These are phyloP conservation scores for Dynastes hyllus DNA, from an alignment of 2,888 invertebrate species.

Conservation along the genomic window DNA sequence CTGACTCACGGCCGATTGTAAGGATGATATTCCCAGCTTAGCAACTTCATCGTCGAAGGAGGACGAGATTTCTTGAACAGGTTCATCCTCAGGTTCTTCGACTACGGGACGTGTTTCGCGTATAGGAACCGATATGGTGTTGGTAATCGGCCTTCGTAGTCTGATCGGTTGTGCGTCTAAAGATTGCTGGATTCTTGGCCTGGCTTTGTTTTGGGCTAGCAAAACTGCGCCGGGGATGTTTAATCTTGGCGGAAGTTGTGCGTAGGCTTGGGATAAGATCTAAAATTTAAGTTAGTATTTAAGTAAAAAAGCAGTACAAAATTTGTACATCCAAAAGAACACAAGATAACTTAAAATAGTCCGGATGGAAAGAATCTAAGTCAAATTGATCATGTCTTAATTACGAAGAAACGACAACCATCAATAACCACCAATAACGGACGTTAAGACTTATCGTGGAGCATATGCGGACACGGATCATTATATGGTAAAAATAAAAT, in stretches of 20 bases:
- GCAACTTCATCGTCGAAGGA: conserved; percentile 66
- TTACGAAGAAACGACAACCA: no score
- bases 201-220: conserved; percentile 67
- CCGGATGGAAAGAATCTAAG: no score
- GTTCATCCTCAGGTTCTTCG: conserved; percentile 78
- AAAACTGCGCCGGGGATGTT: conserved; percentile 79
- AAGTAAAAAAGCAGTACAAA: no score
- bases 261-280: conserved; percentile 64
- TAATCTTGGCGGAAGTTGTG: conserved; percentile 78
- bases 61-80: conserved; percentile 61
- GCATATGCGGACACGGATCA: no score
- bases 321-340: no score
- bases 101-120: conserved; percentile 77
- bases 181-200: conserved; percentile 64
- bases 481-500: no score
- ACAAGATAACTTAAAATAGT: no score
- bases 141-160: conserved; percentile 65
- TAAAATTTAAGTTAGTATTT: conserved; percentile 32
- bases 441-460: no score
- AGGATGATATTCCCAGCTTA: conserved; percentile 61
- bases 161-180: conserved; percentile 69
- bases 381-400: no score
- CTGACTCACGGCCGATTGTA: conserved; percentile 61
- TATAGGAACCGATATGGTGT: conserved; percentile 63
- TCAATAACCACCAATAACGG: no score